Base-by-base conservation (phyloP, 2,797 vertebrate genomes). In the Liparis tanakae region DNA sequence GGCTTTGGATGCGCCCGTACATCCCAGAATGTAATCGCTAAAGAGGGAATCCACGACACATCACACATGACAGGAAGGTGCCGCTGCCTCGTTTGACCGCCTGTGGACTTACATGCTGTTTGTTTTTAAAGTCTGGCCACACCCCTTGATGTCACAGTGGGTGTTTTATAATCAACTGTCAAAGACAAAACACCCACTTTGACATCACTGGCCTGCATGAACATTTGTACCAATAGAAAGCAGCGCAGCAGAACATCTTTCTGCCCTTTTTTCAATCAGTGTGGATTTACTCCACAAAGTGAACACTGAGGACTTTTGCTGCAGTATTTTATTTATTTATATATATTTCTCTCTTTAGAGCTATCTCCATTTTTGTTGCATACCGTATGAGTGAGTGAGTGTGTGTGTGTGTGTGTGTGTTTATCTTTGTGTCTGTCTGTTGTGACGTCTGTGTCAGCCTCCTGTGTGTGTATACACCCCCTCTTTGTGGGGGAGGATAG, bases 81-180 rank as follows among this genome's bases (percentile, higher is more conserved):
- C 62, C 59, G 63, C 61, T 48, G 61, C 20, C 56, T 39, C 46
- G 59, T 67, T 68, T 41, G 54, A 70, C 30, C 66, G 71, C 75
- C 57, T 73, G 46, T 54, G 34, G 77, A 61, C 41, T 70, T 69
- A 78, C 70, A 74, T 65, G 64, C 57, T 84, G 66, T 59, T 36
- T 59, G 36, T 56, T 30, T 41, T 41, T 12, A 12, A 56, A 5
- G 54, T 80, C 69, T 70, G 60, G 72, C 57, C 76, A 81, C 70
- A 67, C 75, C 80, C 62, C 13, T 1, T 82, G 79, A 80, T 79
- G 73, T 79, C 75, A 82, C 75, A 53, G 60, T 25, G 5, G 56
- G 68, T 80, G 67, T 74, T 82, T 78, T 46, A 83, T 70, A 74
- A 70, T 84, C 68, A 75, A 60, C 70, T 77, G 76, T 83, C 82